These are phyloP conservation scores for Esox masquinongy DNA, from an alignment of 2,797 vertebrate genomes.

Conservation along the genomic window DNA sequence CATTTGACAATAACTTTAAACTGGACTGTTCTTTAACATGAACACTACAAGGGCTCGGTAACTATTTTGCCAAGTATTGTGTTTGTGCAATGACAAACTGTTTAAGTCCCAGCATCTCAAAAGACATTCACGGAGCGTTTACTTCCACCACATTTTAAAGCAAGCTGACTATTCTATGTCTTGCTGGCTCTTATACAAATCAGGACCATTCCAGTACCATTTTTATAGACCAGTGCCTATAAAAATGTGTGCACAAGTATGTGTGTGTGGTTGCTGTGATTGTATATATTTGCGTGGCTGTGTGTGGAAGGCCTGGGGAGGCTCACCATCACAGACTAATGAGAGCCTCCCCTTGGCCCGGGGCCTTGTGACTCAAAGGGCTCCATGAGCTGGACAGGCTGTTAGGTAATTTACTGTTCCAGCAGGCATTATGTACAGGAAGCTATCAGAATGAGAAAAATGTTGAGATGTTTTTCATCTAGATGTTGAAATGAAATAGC, in stretches of 20 bases:
- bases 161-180: slow-evolving; percentile 4
- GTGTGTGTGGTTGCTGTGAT: background rate
- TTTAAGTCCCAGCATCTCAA: no score
- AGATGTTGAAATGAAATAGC: slow-evolving; percentile 36
- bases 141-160: background rate
- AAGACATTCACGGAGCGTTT: background rate
- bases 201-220: background rate
- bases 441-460: slow-evolving; percentile 19
- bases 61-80: background rate
- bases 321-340: slow-evolving; percentile 36
- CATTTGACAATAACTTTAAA: background rate
- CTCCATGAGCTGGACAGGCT: slow-evolving; percentile 20
- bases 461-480: slow-evolving; percentile 18
- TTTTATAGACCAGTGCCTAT: background rate
- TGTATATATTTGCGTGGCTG: no score
- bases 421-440: slow-evolving; percentile 56
- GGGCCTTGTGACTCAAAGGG: slow-evolving; percentile 51
- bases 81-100: background rate
- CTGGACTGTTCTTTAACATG: background rate
- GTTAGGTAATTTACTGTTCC: slow-evolving; percentile 37
- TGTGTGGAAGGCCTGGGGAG: slow-evolving; percentile 9
- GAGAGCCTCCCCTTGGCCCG: slow-evolving; percentile 7
- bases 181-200: background rate
- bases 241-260: background rate
- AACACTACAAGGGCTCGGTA: background rate